Percentiles rank a stretch among this genome's conserved stretches.
Evolutionary conservation across 1,140 invertebrate genomes (phyloP).

Genomic region (Drosophila nebulosa): DNA sequence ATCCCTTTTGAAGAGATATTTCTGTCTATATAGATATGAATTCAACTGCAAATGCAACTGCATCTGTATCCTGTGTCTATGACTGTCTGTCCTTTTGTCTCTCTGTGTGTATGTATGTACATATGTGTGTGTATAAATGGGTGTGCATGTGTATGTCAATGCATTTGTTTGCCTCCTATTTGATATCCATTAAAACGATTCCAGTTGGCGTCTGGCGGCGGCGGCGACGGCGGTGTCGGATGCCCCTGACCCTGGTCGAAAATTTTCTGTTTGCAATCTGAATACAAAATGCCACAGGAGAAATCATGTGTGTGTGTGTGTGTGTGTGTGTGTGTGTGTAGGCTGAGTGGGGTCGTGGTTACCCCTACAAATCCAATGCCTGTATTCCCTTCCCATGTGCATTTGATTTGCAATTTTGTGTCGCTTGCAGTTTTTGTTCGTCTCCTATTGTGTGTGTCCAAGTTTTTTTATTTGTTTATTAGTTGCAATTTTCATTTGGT

Average conservation of each 20-base stretch:
- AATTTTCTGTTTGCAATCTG: constrained; percentile 36
- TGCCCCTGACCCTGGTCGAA: constrained; percentile 29
- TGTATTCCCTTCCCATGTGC: constrained; percentile 1
- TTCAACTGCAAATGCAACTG: constrained; percentile 7
- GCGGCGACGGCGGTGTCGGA: constrained; percentile 24
- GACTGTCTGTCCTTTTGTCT: constrained; percentile 37
- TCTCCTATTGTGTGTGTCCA: constrained; percentile 2
- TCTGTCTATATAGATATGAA: constrained; percentile 20
- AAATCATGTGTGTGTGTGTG: constrained; percentile 27
- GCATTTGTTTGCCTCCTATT: constrained; percentile 55
- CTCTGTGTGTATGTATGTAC: constrained; percentile 13
- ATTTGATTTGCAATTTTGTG: constrained; percentile 68
- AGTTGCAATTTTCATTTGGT: constrained; percentile 68
- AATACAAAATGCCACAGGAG: constrained; percentile 45
- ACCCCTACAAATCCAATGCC: not conserved
- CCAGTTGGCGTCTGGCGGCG: constrained; percentile 38
- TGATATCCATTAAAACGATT: constrained; percentile 79
- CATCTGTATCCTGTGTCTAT: constrained; percentile 20
- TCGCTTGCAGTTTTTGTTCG: constrained; percentile 49
- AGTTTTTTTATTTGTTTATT: constrained; percentile 61
- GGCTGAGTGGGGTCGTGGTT: not conserved
- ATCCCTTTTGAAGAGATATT: not conserved
- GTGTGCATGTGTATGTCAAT: constrained; percentile 22
- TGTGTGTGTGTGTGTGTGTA: constrained; percentile 13
- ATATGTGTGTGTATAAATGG: constrained; percentile 12